These are phyloP conservation scores for Corythoichthys haematopterus DNA, from an alignment of 2,113 vertebrate genomes.

Conservation along the genomic window DNA sequence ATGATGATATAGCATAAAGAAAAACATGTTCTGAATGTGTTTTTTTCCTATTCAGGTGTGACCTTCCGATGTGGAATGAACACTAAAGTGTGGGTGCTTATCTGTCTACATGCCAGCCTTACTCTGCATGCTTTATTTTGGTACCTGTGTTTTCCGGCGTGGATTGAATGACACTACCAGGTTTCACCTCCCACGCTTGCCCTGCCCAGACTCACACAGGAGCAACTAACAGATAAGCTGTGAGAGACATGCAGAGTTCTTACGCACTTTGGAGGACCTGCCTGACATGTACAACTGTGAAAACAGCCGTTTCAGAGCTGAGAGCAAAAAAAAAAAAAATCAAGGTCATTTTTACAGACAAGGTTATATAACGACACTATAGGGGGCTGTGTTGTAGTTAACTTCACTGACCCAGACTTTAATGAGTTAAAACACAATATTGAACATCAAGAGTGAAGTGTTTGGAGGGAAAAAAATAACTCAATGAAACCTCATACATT, in stretches of 20 bases:
- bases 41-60: conserved; percentile 12
- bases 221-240: conserved; percentile 53
- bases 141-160: conserved; percentile 42
- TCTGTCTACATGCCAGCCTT: conserved; percentile 35
- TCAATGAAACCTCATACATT: not conserved
- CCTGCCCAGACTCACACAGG: conserved; percentile 55
- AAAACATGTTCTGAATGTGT: not conserved
- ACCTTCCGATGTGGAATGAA: not conserved
- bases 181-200: conserved; percentile 45
- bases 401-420: not conserved
- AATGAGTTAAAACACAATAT: not conserved
- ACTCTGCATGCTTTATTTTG: conserved; percentile 52
- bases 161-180: conserved; percentile 50
- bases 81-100: conserved; percentile 29
- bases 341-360: conserved; percentile 19
- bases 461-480: no score
- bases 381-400: not conserved
- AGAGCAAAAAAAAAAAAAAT: conserved; percentile 27
- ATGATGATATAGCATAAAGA: not conserved
- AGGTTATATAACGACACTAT: not conserved
- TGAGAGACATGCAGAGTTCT: conserved; percentile 33
- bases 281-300: conserved; percentile 27
- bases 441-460: no score
- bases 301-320: conserved; percentile 12
- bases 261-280: conserved; percentile 18